Evolutionary conservation across 2,113 vertebrate genomes (phyloP).

Genomic region (Anolis carolinensis): DNA sequence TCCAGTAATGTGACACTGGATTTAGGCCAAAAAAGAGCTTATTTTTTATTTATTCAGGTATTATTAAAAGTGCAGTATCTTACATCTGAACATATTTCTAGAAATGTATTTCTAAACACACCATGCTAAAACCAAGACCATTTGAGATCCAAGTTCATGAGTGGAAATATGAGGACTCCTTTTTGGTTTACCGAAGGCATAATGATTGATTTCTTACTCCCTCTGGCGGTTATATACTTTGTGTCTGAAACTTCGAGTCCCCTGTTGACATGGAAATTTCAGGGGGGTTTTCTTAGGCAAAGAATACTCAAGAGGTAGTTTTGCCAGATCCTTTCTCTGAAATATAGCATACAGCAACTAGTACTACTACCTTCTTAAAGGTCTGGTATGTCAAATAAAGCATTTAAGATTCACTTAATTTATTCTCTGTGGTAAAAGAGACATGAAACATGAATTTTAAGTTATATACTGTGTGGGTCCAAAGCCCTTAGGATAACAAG

Average conservation of each 20-base stretch:
- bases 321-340: too few species aligned
- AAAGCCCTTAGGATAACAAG: constrained; percentile 9
- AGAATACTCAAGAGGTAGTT: too few species aligned
- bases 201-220: constrained; percentile 49
- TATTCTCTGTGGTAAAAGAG: neutral
- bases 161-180: neutral
- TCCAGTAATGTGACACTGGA: too few species aligned
- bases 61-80: too few species aligned
- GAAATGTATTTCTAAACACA: neutral
- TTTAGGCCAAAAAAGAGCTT: too few species aligned
- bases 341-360: too few species aligned
- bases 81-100: too few species aligned
- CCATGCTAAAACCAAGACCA: neutral
- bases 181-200: neutral
- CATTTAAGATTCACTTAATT: neutral
- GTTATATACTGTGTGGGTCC: neutral
- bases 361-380: neutral
- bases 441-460: neutral
- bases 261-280: too few species aligned
- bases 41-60: too few species aligned
- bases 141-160: neutral
- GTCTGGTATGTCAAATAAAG: neutral
- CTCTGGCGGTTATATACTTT: constrained; percentile 41
- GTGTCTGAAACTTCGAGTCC: too few species aligned
- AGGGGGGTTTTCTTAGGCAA: too few species aligned